phyloP scores from a whole-genome alignment of 2,888 invertebrate genomes.

The Psylliodes chrysocephalus region DNA sequence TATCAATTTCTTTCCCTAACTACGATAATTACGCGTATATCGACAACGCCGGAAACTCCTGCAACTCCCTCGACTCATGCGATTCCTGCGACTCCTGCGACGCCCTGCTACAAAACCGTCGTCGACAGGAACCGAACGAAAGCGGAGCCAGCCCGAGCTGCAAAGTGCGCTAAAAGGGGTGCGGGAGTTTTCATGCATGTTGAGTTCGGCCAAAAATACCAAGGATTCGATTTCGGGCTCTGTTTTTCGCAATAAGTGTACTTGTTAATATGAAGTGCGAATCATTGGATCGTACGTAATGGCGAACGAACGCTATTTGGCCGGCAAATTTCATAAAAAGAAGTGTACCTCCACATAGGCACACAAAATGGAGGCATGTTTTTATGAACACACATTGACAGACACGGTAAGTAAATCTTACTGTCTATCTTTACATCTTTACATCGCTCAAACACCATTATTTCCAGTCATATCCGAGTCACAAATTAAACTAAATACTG shows the following conservation, averaged over 20 bases:
- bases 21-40: neutral
- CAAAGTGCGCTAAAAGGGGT: constrained; percentile 36
- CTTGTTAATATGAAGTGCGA: constrained; percentile 27
- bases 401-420: constrained; percentile 59
- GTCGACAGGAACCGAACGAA: constrained; percentile 22
- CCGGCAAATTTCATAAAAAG: constrained; percentile 43
- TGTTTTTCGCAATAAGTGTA: constrained; percentile 20
- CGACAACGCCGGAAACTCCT: constrained; percentile 3
- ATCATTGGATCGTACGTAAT: constrained; percentile 22
- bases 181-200: constrained; percentile 38
- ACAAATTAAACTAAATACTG: neutral
- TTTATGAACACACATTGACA: constrained; percentile 60
- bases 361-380: constrained; percentile 57
- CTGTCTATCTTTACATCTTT: neutral
- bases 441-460: too few relatives aligned
- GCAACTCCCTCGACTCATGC: constrained; percentile 17
- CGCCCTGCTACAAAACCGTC: constrained; percentile 24
- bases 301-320: constrained; percentile 6
- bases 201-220: constrained; percentile 26
- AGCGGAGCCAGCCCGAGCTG: constrained; percentile 20
- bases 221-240: constrained; percentile 22
- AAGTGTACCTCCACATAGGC: constrained; percentile 48
- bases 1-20: too few relatives aligned
- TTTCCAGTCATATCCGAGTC: neutral
- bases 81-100: constrained; percentile 26